phyloP scores from a whole-genome alignment of 2,113 vertebrate species.

The Progne subis region DNA sequence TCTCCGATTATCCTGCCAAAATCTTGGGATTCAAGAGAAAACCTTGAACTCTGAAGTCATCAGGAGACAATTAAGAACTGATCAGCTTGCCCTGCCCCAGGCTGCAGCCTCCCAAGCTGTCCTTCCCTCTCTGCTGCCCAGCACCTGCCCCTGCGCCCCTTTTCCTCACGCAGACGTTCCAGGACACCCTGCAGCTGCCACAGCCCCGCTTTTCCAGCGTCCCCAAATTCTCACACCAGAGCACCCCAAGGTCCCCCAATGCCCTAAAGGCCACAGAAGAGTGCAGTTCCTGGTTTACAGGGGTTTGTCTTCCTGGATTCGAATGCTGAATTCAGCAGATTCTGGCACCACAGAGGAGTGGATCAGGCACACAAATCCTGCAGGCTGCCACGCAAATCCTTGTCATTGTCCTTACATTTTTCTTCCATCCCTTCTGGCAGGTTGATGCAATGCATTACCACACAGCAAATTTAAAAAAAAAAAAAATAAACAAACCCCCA shows the following conservation, averaged over 20 bases:
- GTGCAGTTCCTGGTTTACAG: background rate
- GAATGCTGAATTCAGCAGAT: background rate
- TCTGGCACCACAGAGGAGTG: background rate
- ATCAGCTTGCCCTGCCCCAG: background rate
- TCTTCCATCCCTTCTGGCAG: background rate
- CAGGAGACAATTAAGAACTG: background rate
- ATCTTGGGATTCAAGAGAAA: background rate
- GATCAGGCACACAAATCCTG: background rate
- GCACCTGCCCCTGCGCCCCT: background rate
- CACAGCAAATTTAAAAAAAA: background rate
- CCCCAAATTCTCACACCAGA: background rate
- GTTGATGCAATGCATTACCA: background rate
- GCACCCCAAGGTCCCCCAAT: background rate
- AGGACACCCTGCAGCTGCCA: background rate
- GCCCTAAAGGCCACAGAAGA: background rate
- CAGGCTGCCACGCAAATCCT: background rate
- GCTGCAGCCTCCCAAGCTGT: fast-evolving
- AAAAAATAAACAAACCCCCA: background rate
- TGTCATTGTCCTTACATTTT: background rate
- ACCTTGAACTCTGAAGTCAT: background rate
- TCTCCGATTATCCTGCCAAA: fast-evolving
- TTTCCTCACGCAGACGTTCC: background rate
- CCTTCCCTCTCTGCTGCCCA: background rate
- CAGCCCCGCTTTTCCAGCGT: background rate
- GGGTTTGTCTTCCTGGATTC: background rate